A percentile compares a stretch with the other conserved stretches of the same genome.
These are phyloP conservation scores for Thamnaconus septentrionalis DNA, from an alignment of 2,113 vertebrate genomes.

Conservation along the genomic window DNA sequence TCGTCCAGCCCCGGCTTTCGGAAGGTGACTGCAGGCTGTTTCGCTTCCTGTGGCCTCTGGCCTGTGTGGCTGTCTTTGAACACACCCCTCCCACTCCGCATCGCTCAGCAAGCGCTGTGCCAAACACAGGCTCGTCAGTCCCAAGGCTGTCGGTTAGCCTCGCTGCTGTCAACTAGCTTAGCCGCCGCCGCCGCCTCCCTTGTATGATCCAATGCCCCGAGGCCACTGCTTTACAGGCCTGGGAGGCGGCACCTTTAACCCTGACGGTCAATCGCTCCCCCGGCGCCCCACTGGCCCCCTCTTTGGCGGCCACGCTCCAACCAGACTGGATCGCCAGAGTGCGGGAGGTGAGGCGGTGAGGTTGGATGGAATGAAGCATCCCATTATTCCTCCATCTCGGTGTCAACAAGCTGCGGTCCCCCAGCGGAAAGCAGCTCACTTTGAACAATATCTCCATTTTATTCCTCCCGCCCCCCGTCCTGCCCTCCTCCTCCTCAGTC, in stretches of 20 bases:
- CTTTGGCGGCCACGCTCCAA: no score
- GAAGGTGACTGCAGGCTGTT: constrained; percentile 39
- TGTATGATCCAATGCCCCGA: constrained; percentile 23
- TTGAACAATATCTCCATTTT: constrained; percentile 61
- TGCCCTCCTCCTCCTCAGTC: constrained; percentile 38
- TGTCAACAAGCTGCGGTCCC: constrained; percentile 47
- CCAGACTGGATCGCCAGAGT: neutral
- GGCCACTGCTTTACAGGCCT: constrained; percentile 27
- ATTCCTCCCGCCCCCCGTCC: neutral
- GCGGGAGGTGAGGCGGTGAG: constrained; percentile 8
- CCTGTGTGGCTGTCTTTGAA: constrained; percentile 41
- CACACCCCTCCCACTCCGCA: constrained; percentile 24
- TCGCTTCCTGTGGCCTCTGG: constrained; percentile 35
- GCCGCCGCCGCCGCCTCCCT: neutral
- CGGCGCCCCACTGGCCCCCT: no score
- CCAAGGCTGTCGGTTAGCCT: constrained; percentile 38
- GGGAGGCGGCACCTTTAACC: constrained; percentile 43
- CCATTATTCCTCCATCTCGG: constrained; percentile 46
- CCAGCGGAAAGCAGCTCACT: constrained; percentile 51
- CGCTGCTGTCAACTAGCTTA: constrained; percentile 38
- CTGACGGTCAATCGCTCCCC: constrained; percentile 4
- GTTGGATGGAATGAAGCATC: constrained; percentile 37
- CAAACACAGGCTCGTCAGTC: constrained; percentile 29
- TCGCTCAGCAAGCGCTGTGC: constrained; percentile 32
- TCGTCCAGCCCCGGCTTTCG: constrained; percentile 8